Evolutionary conservation across 1,140 invertebrate genomes (phyloP).

Genomic region (Bombus fervidus): DNA sequence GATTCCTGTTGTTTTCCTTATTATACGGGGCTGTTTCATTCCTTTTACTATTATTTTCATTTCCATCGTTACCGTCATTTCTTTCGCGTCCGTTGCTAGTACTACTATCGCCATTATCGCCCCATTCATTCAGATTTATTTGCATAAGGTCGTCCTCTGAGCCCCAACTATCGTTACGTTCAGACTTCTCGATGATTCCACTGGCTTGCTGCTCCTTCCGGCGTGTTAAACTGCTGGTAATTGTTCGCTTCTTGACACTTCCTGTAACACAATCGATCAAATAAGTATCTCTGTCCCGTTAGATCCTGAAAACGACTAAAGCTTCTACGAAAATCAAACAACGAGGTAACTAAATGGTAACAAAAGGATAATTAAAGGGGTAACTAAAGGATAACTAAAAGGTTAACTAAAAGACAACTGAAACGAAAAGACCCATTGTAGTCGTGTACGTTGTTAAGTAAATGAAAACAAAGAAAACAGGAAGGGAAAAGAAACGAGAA

Average conservation of each 20-base stretch:
- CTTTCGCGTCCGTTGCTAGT: too few species aligned
- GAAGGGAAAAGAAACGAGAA: neutral
- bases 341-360: neutral
- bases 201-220: too few species aligned
- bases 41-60: too few species aligned
- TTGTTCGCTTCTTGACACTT: neutral
- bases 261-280: neutral
- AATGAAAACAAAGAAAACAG: neutral
- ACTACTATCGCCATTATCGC: too few species aligned
- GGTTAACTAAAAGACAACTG: neutral
- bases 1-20: too few species aligned
- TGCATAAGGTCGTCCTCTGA: too few species aligned
- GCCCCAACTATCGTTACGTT: too few species aligned
- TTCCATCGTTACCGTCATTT: too few species aligned
- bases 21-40: accelerated
- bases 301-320: too few species aligned
- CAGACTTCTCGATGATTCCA: too few species aligned
- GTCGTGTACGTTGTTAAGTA: neutral
- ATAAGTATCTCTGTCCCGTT: neutral
- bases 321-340: neutral
- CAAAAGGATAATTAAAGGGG: neutral
- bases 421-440: neutral
- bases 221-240: neutral
- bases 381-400: neutral
- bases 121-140: too few species aligned